Percentiles rank a stretch among this genome's conserved stretches.
phyloP scores from a whole-genome alignment of 2,888 invertebrate species.

The Pheosia tremula region DNA sequence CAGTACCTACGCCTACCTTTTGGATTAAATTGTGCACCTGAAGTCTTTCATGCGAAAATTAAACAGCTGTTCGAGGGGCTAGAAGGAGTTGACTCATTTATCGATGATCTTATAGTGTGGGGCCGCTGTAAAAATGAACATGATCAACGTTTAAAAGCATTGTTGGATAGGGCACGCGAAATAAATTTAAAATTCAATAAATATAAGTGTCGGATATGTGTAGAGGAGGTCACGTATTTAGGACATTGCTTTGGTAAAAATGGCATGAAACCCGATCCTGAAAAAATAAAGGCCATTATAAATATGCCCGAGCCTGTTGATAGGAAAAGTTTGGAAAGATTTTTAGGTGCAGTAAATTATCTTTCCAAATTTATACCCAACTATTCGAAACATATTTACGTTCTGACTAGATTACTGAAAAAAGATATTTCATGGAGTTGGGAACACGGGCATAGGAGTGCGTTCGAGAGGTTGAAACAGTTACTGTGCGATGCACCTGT shows the following conservation, averaged over 20 bases:
- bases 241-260: slow-evolving; percentile 27
- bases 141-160: slow-evolving; percentile 18
- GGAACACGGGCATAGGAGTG: slow-evolving; percentile 8
- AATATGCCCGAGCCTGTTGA: slow-evolving; percentile 23
- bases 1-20: slow-evolving; percentile 30
- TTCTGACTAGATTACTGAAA: slow-evolving; percentile 17
- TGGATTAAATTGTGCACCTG: slow-evolving; percentile 30
- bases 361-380: slow-evolving; percentile 20
- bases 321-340: slow-evolving; percentile 24
- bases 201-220: slow-evolving; percentile 21
- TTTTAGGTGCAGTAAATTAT: slow-evolving; percentile 16
- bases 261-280: slow-evolving; percentile 25
- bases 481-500: slow-evolving; percentile 17
- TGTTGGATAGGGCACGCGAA: slow-evolving; percentile 20
- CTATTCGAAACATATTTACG: slow-evolving; percentile 15
- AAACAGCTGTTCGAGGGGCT: slow-evolving; percentile 22
- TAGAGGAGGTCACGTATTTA: slow-evolving; percentile 25
- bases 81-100: slow-evolving; percentile 22
- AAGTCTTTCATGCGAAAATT: slow-evolving; percentile 31
- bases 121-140: slow-evolving; percentile 22
- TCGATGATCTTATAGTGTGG: slow-evolving; percentile 30
- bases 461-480: slow-evolving; percentile 13
- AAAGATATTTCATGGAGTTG: slow-evolving; percentile 20
- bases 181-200: slow-evolving; percentile 31
- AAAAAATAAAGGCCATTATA: slow-evolving; percentile 25